Evolutionary conservation across 1,140 invertebrate species (phyloP), one percentile per base, ranked within the genome.

Genomic region (Notospermus geniculatus): DNA sequence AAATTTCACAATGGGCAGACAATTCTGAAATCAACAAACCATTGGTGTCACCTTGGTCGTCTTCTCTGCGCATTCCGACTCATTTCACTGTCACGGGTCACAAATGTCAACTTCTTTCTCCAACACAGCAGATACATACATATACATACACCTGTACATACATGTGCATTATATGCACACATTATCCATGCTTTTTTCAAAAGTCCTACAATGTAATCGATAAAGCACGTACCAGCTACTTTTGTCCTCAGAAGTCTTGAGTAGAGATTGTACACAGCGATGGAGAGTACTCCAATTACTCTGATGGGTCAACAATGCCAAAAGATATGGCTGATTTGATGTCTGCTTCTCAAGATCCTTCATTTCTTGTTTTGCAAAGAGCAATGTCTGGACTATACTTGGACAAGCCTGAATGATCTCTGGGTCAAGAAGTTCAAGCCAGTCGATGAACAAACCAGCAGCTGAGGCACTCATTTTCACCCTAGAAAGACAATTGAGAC

Each of bases 231-330:
- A 36, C 32, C 32, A 36, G 4, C 32, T n/a, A n/a, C n/a, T 15
- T 15, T 36, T 36, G 32, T 36, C 32, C 4, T 4, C 32, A 36
- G 4, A 4, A 4, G 32, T 36, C 32, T 78, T 71, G 25, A 91
- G 77, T 15, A 91, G 76, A 60, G 85, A 83, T 17, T 83, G 78
- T 9, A 93, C 85, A 71, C 90, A 90, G 57, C 85, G 83, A 62
- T 90, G 86, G 15, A 97, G 80, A 0, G 92, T 93, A 52, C 87
- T 81, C 93, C 93, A 97, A 69, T 89, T 92, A 0, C 91, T 90
- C 73, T 93, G 88, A 82, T 97, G 94, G 22, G 91, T 90, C 19
- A 96, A 82, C 52, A 94, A 80, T 0, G 93, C 92, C 57, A 95
- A 84, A 28, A 96, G 82, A 76, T 93, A 91, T n/a, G 92, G 89